phyloP scores from a whole-genome alignment of 2,113 vertebrate species.

The Beaufortia kweichowensis region DNA sequence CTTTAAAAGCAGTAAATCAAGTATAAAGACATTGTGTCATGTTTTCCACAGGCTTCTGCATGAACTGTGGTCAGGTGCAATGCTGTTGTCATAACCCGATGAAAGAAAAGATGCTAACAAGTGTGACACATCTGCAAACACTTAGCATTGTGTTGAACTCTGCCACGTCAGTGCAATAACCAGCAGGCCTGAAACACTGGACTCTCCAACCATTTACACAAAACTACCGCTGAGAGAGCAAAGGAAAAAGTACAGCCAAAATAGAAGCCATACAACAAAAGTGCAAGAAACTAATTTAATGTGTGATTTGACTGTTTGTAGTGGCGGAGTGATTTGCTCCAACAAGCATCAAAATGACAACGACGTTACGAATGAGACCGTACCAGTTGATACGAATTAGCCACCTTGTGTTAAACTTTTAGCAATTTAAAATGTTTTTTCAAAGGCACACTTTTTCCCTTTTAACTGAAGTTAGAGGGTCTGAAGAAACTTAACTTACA shows the following conservation, averaged over 20 bases:
- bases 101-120: conserved; percentile 6
- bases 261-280: background rate
- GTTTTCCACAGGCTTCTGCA: conserved; percentile 45
- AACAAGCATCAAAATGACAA: too few relatives aligned
- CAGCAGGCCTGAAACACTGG: conserved; percentile 21
- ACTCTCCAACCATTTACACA: background rate
- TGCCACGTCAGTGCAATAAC: conserved; percentile 50
- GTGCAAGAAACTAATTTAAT: background rate
- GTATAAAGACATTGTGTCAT: conserved; percentile 27
- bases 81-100: conserved; percentile 32
- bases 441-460: too few relatives aligned
- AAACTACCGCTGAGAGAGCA: background rate
- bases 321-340: too few relatives aligned
- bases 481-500: too few relatives aligned
- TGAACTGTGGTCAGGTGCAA: conserved; percentile 46
- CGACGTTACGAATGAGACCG: too few relatives aligned
- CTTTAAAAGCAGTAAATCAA: conserved; percentile 40
- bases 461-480: too few relatives aligned
- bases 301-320: background rate
- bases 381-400: too few relatives aligned
- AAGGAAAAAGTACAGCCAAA: background rate
- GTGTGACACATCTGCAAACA: conserved; percentile 51
- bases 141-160: conserved; percentile 44
- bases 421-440: too few relatives aligned
- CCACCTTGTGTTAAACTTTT: too few relatives aligned